Evolutionary conservation across 2,113 vertebrate genomes (phyloP).

Genomic region (Pelecanus crispus): DNA sequence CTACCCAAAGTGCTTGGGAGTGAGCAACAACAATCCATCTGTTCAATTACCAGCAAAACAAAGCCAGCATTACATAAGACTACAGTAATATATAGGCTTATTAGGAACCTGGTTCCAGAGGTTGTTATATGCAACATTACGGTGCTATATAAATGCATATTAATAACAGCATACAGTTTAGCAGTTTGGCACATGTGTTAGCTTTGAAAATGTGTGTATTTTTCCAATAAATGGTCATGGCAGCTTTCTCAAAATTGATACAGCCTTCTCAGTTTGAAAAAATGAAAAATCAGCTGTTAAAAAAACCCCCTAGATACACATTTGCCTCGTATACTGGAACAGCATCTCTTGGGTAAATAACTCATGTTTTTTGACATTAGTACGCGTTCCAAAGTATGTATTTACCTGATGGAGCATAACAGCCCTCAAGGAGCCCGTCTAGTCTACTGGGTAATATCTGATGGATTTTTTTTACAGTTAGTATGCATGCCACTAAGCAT

Average conservation of each 20-base stretch:
- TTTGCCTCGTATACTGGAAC: background rate
- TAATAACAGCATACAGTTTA: background rate
- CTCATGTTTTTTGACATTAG: conserved; percentile 7
- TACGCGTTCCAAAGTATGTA: conserved; percentile 1
- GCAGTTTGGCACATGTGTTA: background rate
- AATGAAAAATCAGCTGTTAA: background rate
- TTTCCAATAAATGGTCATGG: background rate
- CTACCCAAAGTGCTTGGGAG: background rate
- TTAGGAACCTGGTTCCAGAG: conserved; percentile 9
- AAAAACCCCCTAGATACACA: background rate
- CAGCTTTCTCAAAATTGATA: background rate
- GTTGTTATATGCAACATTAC: background rate
- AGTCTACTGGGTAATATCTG: conserved; percentile 35
- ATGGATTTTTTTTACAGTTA: conserved; percentile 6
- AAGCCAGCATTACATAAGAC: conserved; percentile 16
- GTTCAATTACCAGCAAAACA: conserved; percentile 21
- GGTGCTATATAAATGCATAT: background rate
- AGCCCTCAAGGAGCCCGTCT: conserved; percentile 21
- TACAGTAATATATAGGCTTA: background rate
- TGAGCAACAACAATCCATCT: conserved; percentile 14
- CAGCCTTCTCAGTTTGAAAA: background rate
- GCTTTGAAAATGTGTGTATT: background rate
- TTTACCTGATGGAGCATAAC: conserved; percentile 46
- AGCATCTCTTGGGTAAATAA: conserved; percentile 32
- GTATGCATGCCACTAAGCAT: conserved; percentile 21